Evolutionary conservation across 2,113 vertebrate genomes (phyloP).

Genomic region (Harpagus bidentatus): DNA sequence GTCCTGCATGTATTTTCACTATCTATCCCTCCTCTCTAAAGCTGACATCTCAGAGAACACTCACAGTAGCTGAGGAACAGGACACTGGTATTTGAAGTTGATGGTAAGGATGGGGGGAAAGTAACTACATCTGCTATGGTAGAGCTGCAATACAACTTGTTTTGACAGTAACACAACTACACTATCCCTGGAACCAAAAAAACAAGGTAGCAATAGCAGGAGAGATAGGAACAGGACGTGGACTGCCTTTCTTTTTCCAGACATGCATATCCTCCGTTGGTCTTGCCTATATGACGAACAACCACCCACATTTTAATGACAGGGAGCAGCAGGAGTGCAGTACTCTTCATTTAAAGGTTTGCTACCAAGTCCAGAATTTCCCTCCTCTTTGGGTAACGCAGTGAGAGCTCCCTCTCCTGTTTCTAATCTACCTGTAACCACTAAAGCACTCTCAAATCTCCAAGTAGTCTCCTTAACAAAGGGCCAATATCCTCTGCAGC

Average conservation of each 20-base stretch:
- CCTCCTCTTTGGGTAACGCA: neutral
- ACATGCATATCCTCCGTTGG: neutral
- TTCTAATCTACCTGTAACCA: neutral
- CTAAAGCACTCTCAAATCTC: neutral
- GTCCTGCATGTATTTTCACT: neutral
- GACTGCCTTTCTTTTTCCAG: neutral
- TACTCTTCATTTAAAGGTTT: neutral
- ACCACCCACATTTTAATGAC: neutral
- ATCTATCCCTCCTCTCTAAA: neutral
- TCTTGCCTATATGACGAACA: neutral
- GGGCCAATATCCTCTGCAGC: neutral
- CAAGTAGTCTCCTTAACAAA: neutral
- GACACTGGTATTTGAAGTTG: neutral
- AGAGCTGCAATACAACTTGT: neutral
- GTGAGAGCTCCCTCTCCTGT: constrained; percentile 41
- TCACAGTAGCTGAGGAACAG: neutral
- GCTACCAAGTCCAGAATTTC: neutral
- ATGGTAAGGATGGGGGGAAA: neutral
- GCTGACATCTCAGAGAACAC: neutral
- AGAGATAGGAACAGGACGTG: neutral
- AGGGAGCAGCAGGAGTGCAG: neutral
- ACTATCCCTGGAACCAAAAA: neutral
- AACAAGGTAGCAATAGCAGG: neutral
- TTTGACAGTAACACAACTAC: neutral
- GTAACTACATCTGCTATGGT: neutral